phyloP scores from a whole-genome alignment of 2,888 invertebrate genomes.

The Gymnoscelis rufifasciata region DNA sequence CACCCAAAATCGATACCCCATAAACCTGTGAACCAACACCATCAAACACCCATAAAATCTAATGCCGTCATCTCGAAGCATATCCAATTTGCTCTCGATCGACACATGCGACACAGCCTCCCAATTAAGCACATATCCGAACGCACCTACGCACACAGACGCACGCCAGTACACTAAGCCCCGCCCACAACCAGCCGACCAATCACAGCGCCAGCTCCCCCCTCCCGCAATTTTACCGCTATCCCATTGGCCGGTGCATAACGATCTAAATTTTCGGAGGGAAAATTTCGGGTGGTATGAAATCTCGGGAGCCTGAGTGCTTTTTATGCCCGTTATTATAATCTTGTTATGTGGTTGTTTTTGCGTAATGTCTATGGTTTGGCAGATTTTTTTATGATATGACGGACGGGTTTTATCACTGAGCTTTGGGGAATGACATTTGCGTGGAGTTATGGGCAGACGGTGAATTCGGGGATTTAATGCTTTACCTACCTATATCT shows the following conservation, averaged over 20 bases:
- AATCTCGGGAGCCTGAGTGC: constrained; percentile 42
- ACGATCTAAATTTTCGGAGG: constrained; percentile 69
- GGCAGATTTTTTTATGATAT: constrained; percentile 28
- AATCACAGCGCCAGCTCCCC: constrained; percentile 53
- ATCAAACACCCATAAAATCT: constrained; percentile 31
- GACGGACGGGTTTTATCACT: constrained; percentile 3
- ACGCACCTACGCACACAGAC: constrained; percentile 57
- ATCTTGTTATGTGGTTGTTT: constrained; percentile 68
- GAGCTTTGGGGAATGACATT: background rate
- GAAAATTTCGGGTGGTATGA: constrained; percentile 70
- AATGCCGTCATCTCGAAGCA: constrained; percentile 32
- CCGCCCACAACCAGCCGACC: constrained; percentile 49
- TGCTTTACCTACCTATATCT: background rate
- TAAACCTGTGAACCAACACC: constrained; percentile 23
- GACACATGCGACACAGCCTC: constrained; percentile 45
- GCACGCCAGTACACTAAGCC: constrained; percentile 47
- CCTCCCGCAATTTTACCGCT: constrained; percentile 52
- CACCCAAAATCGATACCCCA: constrained; percentile 8
- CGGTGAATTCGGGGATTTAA: too few relatives aligned
- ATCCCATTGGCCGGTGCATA: constrained; percentile 56
- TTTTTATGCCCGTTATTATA: constrained; percentile 56
- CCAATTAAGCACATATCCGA: constrained; percentile 57
- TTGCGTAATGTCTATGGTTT: constrained; percentile 59
- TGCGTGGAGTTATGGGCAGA: background rate
- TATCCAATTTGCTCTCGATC: constrained; percentile 43